phyloP scores from a whole-genome alignment of 1,140 invertebrate species.

The Saccostrea echinata region DNA sequence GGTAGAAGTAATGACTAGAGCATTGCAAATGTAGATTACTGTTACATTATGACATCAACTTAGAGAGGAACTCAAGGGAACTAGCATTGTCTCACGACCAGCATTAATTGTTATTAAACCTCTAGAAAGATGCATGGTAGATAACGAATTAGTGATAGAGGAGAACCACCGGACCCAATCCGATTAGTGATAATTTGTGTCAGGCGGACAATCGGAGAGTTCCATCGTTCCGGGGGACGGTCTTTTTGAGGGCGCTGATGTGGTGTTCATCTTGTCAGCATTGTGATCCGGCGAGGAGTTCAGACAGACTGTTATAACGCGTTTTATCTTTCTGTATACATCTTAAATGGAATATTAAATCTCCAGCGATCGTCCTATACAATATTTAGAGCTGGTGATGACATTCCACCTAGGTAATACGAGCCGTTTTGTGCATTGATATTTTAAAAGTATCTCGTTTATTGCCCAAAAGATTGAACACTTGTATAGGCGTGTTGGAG shows the following conservation, averaged over 20 bases:
- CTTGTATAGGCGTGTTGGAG: constrained; percentile 27
- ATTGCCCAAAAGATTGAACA: constrained; percentile 32
- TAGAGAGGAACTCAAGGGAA: background rate
- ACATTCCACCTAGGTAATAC: constrained; percentile 22
- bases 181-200: background rate
- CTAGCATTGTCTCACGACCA: background rate
- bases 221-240: constrained; percentile 28
- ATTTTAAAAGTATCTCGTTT: constrained; percentile 38
- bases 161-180: background rate
- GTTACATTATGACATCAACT: background rate
- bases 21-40: background rate
- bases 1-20: background rate
- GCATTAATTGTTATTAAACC: constrained; percentile 25
- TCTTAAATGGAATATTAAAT: constrained; percentile 37
- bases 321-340: constrained; percentile 25
- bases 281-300: background rate
- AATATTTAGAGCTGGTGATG: constrained; percentile 10
- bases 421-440: constrained; percentile 36
- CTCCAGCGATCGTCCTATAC: constrained; percentile 16
- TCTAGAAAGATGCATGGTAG: constrained; percentile 6
- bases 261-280: background rate
- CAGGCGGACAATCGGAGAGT: constrained; percentile 1
- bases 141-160: background rate
- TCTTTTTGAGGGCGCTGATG: constrained; percentile 22
- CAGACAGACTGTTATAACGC: background rate